Conservation (phyloP, 2,888 invertebrate species). For the Brachypterus glaber region DNA sequence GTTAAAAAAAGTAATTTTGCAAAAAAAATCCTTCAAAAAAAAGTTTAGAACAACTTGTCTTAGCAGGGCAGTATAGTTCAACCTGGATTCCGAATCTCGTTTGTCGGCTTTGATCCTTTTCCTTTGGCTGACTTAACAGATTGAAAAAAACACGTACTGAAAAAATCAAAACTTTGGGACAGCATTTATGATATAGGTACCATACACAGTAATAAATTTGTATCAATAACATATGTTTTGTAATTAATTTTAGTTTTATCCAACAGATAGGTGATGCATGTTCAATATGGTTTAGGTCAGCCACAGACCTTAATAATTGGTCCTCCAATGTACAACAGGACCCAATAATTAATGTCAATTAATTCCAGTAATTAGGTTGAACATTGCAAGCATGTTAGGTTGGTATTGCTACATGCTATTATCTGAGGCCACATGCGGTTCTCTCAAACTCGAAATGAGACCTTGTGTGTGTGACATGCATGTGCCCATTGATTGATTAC, state of each 20-base stretch:
- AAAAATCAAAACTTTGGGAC: no score
- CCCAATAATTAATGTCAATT: conserved; percentile 40
- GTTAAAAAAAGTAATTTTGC: no score
- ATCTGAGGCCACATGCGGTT: conserved; percentile 26
- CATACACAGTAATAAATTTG: no score
- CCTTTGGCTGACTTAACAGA: no score
- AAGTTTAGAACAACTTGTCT: no score
- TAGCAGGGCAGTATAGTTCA: no score
- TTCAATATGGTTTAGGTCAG: conserved; percentile 21
- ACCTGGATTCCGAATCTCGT: no score
- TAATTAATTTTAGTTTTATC: conserved; percentile 16
- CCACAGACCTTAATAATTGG: conserved; percentile 35
- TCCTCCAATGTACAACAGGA: conserved; percentile 29
- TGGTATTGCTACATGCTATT: conserved; percentile 31
- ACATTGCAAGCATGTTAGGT: conserved; percentile 33
- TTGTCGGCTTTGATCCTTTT: no score
- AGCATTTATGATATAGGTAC: no score
- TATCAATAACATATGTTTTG: conserved; percentile 13
- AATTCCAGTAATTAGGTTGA: conserved; percentile 39
- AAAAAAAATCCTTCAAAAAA: no score
- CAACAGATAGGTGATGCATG: conserved; percentile 9
- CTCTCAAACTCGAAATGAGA: conserved; percentile 10
- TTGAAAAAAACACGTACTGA: no score
- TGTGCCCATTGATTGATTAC: conserved; percentile 23
- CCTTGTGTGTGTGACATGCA: conserved; percentile 28